Percentiles rank a stretch among this genome's conserved stretches.
These are phyloP conservation scores for Nomada lathburiana DNA, from an alignment of 2,888 invertebrate genomes.

Conservation along the genomic window DNA sequence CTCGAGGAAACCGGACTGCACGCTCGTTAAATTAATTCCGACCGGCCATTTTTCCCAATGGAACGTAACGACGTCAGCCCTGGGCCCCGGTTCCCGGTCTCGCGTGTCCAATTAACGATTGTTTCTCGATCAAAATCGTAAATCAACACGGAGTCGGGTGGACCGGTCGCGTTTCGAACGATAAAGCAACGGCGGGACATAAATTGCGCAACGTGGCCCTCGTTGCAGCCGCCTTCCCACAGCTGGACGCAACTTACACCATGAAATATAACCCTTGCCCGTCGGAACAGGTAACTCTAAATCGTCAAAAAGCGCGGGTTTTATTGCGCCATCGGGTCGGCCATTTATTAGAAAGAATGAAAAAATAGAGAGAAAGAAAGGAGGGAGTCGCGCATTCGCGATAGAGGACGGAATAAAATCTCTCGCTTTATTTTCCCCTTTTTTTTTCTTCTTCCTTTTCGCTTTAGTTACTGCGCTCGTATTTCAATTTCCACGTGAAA, in stretches of 20 bases:
- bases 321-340: conserved; percentile 32
- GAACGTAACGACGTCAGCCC: background rate
- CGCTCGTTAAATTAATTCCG: too few relatives aligned
- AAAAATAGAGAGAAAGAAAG: background rate
- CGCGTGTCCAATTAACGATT: conserved; percentile 43
- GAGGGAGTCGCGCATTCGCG: background rate
- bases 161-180: conserved; percentile 29
- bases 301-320: conserved; percentile 41
- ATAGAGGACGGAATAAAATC: conserved; percentile 3
- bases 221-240: conserved; percentile 18
- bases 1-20: background rate
- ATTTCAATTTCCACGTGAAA: conserved; percentile 7
- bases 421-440: background rate
- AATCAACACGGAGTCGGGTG: conserved; percentile 33
- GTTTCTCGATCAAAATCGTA: conserved; percentile 53
- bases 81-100: background rate
- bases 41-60: too few relatives aligned
- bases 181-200: conserved; percentile 44
- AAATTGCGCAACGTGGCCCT: conserved; percentile 58
- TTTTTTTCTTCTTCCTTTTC: background rate
- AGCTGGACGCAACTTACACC: conserved; percentile 25
- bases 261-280: conserved; percentile 49
- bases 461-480: background rate
- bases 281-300: conserved; percentile 44
- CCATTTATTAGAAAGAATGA: conserved; percentile 18